Percentiles rank a stretch among this genome's conserved stretches.
Conservation (phyloP, 2,888 invertebrate species). For the Dendrolimus pini region DNA sequence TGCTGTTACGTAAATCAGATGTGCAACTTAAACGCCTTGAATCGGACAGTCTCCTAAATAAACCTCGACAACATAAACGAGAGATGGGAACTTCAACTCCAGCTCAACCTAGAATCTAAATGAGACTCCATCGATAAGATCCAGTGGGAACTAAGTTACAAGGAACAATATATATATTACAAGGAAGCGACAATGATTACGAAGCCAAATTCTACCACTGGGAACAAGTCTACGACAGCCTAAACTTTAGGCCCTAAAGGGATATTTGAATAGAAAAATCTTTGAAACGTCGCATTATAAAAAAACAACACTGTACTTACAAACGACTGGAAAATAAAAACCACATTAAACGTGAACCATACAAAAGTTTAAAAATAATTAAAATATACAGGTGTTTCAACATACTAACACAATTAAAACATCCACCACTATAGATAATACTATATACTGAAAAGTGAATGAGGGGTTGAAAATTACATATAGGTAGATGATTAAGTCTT, state of each 20-base stretch:
- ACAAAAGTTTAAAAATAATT: no score
- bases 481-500: no score
- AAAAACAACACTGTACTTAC: constrained; percentile 1
- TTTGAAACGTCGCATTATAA: constrained; percentile 7
- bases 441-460: no score
- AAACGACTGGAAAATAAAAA: background rate
- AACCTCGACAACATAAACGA: background rate
- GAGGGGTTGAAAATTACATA: no score
- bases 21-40: no score
- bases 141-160: constrained; percentile 3
- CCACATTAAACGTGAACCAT: no score
- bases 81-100: constrained; percentile 3
- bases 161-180: background rate
- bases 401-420: no score
- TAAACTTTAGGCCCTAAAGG: background rate
- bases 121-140: constrained; percentile 4
- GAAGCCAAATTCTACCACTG: constrained; percentile 3
- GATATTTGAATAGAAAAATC: constrained; percentile 3
- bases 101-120: constrained; percentile 2
- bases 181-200: constrained; percentile 4
- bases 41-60: no score
- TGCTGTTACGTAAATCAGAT: no score
- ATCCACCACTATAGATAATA: no score
- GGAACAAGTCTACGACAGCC: constrained; percentile 3
- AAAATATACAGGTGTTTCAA: no score